phyloP scores from a whole-genome alignment of 2,888 invertebrate genomes.

The Drosophila pseudotalamancana region DNA sequence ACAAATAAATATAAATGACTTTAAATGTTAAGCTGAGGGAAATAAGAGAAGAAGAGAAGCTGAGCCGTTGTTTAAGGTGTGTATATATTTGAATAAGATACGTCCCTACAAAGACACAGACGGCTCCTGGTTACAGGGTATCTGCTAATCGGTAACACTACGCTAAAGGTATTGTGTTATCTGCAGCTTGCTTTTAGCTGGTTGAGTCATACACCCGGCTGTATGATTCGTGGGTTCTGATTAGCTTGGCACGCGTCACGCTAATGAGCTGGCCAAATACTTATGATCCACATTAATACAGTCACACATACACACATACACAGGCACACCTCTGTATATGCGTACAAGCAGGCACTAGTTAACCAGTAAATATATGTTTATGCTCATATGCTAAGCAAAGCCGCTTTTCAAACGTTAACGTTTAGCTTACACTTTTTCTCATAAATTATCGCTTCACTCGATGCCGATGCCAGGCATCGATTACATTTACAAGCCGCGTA shows the following conservation, averaged over 20 bases:
- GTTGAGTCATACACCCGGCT: slow-evolving; percentile 56
- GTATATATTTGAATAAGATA: too few relatives aligned
- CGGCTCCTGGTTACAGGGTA: not conserved
- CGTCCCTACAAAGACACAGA: too few relatives aligned
- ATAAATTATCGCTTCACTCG: slow-evolving; percentile 25
- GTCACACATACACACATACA: not conserved
- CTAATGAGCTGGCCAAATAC: slow-evolving; percentile 57
- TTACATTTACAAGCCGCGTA: slow-evolving; percentile 28
- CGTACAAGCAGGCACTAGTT: slow-evolving; percentile 1
- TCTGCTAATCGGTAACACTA: not conserved
- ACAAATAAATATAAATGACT: too few relatives aligned
- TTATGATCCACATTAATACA: slow-evolving; percentile 13
- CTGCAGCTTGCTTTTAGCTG: slow-evolving; percentile 18
- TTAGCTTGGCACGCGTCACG: slow-evolving; percentile 72
- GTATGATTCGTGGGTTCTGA: slow-evolving; percentile 62
- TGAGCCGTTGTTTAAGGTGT: too few relatives aligned
- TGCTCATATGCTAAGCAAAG: slow-evolving; percentile 1
- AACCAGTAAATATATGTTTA: slow-evolving; percentile 5
- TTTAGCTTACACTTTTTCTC: not conserved
- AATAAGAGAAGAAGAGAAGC: too few relatives aligned
- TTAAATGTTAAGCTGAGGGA: too few relatives aligned
- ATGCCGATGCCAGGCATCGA: slow-evolving; percentile 32
- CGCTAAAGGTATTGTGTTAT: not conserved
- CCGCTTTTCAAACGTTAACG: slow-evolving; percentile 5
- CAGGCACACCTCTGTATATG: not conserved